These are phyloP conservation scores for Octodon degus DNA, from an alignment of 2,113 vertebrate species.

Conservation along the genomic window DNA sequence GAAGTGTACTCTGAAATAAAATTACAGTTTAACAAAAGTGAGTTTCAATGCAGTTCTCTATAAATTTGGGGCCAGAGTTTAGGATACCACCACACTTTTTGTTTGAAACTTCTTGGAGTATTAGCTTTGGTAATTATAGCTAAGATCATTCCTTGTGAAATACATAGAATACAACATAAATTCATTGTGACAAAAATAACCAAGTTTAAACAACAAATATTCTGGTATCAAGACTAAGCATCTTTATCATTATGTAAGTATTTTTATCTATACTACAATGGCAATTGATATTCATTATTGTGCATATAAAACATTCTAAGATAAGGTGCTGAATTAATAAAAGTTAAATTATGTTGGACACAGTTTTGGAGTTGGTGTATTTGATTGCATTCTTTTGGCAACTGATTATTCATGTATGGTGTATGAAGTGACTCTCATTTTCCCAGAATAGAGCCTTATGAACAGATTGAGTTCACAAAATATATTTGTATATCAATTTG, in stretches of 20 bases:
- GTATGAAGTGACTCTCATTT: conserved; percentile 65
- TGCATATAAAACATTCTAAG: conserved; percentile 18
- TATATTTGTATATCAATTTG: conserved; percentile 72
- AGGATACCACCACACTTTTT: neutral
- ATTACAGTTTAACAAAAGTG: conserved; percentile 3
- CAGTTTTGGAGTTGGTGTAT: conserved; percentile 38
- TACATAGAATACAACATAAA: neutral
- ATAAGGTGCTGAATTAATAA: conserved; percentile 44
- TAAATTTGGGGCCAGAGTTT: conserved; percentile 32
- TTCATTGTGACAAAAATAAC: conserved; percentile 61
- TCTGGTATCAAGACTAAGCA: conserved; percentile 24
- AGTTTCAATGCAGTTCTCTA: neutral
- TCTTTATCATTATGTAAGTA: conserved; percentile 39
- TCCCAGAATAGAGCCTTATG: conserved; percentile 52
- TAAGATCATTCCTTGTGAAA: conserved; percentile 25
- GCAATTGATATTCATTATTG: conserved; percentile 53
- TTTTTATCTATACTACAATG: conserved; percentile 7
- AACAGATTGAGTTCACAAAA: conserved; percentile 72
- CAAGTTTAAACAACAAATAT: neutral
- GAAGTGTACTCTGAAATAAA: neutral
- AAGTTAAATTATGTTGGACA: conserved; percentile 60
- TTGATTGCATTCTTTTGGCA: conserved; percentile 64
- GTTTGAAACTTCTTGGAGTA: conserved; percentile 49
- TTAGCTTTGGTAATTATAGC: conserved; percentile 12
- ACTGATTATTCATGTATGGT: conserved; percentile 65